A percentile compares a stretch with the other conserved stretches of the same genome.
These are phyloP conservation scores for Myotis vivesi DNA, from an alignment of 2,797 vertebrate genomes.

Conservation along the genomic window DNA sequence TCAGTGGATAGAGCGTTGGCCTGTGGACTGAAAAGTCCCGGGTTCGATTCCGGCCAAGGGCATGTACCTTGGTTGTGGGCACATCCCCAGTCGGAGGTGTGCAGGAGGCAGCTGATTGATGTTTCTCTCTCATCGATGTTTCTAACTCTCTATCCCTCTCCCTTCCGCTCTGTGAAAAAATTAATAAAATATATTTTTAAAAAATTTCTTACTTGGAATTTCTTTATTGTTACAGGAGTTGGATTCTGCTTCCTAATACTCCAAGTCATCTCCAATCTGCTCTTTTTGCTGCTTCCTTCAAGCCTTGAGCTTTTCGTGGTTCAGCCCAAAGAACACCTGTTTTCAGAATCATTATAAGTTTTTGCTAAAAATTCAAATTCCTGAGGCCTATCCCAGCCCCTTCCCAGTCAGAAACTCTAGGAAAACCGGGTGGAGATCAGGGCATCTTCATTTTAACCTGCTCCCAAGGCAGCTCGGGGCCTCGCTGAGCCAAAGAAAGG, in stretches of 20 bases:
- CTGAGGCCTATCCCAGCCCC: not conserved
- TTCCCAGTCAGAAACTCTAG: not conserved
- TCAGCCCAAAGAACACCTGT: not conserved
- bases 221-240: not conserved
- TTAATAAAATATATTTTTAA: too few species aligned
- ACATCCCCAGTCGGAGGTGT: too few species aligned
- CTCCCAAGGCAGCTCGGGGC: not conserved
- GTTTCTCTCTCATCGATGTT: too few species aligned
- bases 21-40: too few species aligned
- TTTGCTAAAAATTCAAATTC: not conserved
- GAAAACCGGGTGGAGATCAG: fast-evolving
- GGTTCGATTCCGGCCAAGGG: too few species aligned
- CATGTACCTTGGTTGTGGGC: too few species aligned
- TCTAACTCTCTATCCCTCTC: too few species aligned
- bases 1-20: too few species aligned
- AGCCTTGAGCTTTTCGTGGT: not conserved
- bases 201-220: not conserved
- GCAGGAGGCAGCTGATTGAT: too few species aligned
- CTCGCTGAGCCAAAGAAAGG: not conserved
- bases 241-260: not conserved
- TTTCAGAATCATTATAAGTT: not conserved
- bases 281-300: not conserved
- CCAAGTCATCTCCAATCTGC: not conserved
- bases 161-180: too few species aligned
- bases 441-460: not conserved